Conservation (phyloP, 2,797 vertebrate genomes). For the Cetoscarus ocellatus region DNA sequence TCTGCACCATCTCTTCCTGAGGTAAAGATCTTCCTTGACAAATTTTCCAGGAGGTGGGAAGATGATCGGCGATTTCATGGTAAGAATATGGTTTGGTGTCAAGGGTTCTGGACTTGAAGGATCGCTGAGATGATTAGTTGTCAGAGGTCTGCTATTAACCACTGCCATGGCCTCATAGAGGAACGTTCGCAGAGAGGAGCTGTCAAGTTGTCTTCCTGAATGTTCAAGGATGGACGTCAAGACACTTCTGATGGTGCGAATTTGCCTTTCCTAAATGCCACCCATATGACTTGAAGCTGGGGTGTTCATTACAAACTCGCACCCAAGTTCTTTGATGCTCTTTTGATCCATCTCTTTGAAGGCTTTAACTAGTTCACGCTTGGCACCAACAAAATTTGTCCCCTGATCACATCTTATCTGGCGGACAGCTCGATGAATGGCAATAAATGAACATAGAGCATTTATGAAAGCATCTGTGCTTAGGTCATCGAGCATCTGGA, state of each 20-base stretch:
- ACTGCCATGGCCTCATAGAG: not conserved
- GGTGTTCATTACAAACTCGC: not conserved
- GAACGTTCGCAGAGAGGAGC: not conserved
- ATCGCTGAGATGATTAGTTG: not conserved
- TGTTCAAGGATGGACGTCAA: not conserved
- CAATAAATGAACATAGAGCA: not conserved
- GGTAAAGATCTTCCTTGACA: not conserved
- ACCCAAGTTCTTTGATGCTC: not conserved
- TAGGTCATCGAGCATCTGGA: not conserved
- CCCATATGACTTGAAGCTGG: not conserved
- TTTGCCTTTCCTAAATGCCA: not conserved
- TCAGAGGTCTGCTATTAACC: not conserved
- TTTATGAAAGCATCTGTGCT: not conserved
- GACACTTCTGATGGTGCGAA: no score
- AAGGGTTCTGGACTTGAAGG: not conserved
- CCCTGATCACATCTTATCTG: not conserved
- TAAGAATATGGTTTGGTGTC: not conserved
- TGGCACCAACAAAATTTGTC: not conserved
- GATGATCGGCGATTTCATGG: not conserved
- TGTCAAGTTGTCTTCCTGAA: not conserved
- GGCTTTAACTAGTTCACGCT: no score
- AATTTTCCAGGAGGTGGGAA: constrained; percentile 1
- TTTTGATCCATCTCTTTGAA: no score
- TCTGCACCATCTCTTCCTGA: not conserved
- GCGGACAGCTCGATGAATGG: not conserved